Percentiles rank a stretch among this genome's conserved stretches.
Conservation (phyloP, 2,113 vertebrate genomes). For the Corythaixoides concolor region DNA sequence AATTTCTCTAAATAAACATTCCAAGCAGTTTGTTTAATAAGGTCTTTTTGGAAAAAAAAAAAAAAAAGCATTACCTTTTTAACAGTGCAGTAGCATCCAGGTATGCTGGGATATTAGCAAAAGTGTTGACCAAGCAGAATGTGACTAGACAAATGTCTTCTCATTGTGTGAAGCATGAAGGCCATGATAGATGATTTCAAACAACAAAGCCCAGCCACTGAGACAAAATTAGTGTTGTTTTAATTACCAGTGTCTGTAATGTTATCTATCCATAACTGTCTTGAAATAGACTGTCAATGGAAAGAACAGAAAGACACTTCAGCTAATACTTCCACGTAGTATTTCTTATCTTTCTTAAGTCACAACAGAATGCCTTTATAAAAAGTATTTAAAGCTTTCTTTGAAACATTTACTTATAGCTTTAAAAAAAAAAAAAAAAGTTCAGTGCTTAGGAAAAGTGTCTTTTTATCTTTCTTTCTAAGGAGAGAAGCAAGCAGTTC, state of each 20-base stretch:
- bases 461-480: conserved; percentile 39
- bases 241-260: conserved; percentile 88
- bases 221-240: conserved; percentile 92
- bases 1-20: conserved; percentile 14
- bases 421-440: neutral
- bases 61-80: conserved; percentile 15
- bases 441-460: conserved; percentile 22
- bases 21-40: conserved; percentile 22
- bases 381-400: conserved; percentile 30
- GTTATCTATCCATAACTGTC: conserved; percentile 87
- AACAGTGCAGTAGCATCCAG: conserved; percentile 59
- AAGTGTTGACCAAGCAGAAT: conserved; percentile 82
- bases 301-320: conserved; percentile 48
- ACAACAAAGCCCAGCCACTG: conserved; percentile 84
- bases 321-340: neutral
- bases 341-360: conserved; percentile 22
- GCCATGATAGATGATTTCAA: conserved; percentile 84
- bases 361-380: neutral
- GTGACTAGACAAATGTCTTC: conserved; percentile 78
- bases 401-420: conserved; percentile 24
- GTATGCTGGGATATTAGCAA: conserved; percentile 65
- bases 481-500: conserved; percentile 22
- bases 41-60: neutral
- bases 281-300: conserved; percentile 69
- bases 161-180: conserved; percentile 81